Conservation (phyloP, 2,797 vertebrate species). For the Sternotherus odoratus region DNA sequence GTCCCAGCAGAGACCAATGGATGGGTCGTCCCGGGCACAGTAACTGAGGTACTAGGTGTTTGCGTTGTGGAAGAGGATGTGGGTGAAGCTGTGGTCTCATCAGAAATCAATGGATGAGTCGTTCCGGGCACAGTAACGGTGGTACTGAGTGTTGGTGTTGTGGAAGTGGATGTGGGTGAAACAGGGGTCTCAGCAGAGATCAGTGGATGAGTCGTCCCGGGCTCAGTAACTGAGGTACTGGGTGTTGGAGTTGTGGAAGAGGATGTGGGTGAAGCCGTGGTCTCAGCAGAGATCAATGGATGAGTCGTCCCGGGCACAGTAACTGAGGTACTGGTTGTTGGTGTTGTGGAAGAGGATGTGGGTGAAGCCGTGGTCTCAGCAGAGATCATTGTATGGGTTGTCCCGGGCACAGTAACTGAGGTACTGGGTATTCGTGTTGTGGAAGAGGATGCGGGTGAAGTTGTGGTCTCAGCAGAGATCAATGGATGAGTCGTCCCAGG, state of each 20-base stretch:
- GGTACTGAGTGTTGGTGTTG: background rate
- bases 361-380: constrained; percentile 1
- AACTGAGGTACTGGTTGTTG: background rate
- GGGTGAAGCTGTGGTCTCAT: background rate
- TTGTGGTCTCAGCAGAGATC: background rate
- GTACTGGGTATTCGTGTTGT: background rate
- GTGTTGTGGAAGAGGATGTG: constrained; percentile 3
- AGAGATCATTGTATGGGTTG: background rate
- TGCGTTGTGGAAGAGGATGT: constrained; percentile 4
- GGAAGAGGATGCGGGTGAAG: too few species aligned
- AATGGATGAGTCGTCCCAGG: background rate
- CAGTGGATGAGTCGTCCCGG: background rate
- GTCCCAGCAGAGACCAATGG: background rate
- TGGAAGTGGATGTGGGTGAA: background rate
- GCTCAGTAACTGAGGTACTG: background rate
- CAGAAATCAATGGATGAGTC: background rate
- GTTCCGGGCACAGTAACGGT: background rate
- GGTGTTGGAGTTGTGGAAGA: background rate
- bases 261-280: background rate
- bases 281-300: background rate
- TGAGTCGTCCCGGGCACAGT: background rate
- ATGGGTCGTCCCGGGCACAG: background rate
- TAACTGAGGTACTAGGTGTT: background rate
- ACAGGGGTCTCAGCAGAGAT: constrained; percentile 3
- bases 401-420: background rate